A percentile compares a stretch with the other conserved stretches of the same genome.
Conservation (phyloP, 2,797 vertebrate genomes). For the Anguilla anguilla region DNA sequence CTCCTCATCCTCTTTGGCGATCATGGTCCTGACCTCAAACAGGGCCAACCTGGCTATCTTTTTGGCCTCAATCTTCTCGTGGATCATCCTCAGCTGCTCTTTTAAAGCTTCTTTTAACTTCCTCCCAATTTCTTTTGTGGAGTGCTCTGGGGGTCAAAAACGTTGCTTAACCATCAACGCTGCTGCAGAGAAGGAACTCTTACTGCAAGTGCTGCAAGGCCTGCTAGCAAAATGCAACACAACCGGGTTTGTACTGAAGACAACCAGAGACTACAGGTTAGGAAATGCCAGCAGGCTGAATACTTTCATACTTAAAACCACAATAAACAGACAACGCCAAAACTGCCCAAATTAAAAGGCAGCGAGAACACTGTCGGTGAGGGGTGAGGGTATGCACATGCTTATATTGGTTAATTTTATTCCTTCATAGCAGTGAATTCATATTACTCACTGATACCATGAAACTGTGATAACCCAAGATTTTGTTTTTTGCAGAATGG, state of each 20-base stretch:
- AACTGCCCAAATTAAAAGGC: background rate
- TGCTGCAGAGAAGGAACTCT: background rate
- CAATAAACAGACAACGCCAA: background rate
- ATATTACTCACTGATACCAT: background rate
- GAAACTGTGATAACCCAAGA: background rate
- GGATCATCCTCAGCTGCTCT: constrained; percentile 80
- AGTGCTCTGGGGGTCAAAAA: constrained; percentile 50
- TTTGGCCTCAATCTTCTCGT: constrained; percentile 79
- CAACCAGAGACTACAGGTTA: constrained; percentile 4
- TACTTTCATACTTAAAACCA: constrained; percentile 20
- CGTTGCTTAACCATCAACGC: constrained; percentile 1
- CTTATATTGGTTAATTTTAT: background rate
- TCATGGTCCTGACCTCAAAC: constrained; percentile 72
- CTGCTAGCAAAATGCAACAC: constrained; percentile 20
- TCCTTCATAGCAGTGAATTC: background rate
- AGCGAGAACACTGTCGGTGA: background rate
- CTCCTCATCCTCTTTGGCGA: constrained; percentile 70
- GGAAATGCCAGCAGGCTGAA: background rate
- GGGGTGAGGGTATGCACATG: background rate
- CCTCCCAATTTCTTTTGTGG: constrained; percentile 53
- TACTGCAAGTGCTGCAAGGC: background rate
- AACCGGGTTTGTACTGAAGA: background rate
- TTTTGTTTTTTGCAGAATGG: background rate
- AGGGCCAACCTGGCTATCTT: constrained; percentile 75
- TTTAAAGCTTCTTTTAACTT: constrained; percentile 77